These are phyloP conservation scores for Mimumesa dahlbomi DNA, from an alignment of 2,888 invertebrate species.

Conservation along the genomic window DNA sequence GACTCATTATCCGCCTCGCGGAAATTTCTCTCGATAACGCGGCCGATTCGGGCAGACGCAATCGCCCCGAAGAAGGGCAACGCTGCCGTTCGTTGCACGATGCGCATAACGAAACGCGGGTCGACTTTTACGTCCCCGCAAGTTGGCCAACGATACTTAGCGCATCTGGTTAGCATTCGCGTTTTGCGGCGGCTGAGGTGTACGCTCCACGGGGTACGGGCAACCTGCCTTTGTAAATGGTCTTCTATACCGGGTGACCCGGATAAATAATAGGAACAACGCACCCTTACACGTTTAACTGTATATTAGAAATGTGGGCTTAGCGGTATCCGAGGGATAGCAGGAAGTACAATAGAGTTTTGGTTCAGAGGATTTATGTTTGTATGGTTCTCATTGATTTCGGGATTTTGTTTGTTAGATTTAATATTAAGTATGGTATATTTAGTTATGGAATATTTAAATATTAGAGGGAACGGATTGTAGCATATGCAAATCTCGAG, in stretches of 20 bases:
- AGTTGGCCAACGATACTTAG: conserved; percentile 43
- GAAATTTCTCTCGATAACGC: conserved; percentile 16
- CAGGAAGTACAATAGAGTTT: too few species aligned
- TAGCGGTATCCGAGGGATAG: too few species aligned
- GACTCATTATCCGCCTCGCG: conserved; percentile 4
- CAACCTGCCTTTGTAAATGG: conserved; percentile 41
- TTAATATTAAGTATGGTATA: too few species aligned
- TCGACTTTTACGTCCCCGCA: conserved; percentile 21
- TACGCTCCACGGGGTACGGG: conserved; percentile 20
- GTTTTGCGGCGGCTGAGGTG: conserved; percentile 38
- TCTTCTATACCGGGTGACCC: conserved; percentile 48
- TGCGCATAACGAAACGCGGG: conserved; percentile 14
- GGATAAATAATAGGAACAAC: conserved; percentile 14
- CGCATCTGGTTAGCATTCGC: conserved; percentile 58
- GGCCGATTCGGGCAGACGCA: background rate
- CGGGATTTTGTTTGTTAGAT: too few species aligned
- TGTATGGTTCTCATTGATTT: too few species aligned
- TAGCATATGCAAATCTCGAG: too few species aligned
- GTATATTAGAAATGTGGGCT: too few species aligned
- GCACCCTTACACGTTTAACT: too few species aligned
- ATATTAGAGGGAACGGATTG: too few species aligned
- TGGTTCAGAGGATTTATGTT: too few species aligned
- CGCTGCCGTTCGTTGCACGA: background rate
- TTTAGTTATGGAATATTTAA: too few species aligned
- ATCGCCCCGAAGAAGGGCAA: background rate